These are phyloP conservation scores for Drosophila punjabiensis DNA, from an alignment of 1,140 invertebrate genomes.

Conservation along the genomic window DNA sequence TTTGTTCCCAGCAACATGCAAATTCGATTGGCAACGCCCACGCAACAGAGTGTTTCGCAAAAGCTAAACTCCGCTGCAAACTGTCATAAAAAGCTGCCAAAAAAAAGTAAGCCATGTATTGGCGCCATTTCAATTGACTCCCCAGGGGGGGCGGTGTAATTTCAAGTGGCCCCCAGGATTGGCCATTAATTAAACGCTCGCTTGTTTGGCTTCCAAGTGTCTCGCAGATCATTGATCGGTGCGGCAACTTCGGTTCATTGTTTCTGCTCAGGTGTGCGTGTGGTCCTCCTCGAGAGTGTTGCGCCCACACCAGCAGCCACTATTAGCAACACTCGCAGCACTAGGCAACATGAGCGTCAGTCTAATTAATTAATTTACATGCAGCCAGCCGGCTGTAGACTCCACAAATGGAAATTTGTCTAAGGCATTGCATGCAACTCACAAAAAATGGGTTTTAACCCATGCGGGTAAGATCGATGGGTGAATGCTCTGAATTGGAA, in stretches of 20 bases:
- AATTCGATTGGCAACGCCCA: conserved; percentile 80
- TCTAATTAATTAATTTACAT: conserved; percentile 82
- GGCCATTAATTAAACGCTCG: conserved; percentile 74
- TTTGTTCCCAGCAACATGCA: conserved; percentile 74
- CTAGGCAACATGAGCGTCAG: conserved; percentile 35
- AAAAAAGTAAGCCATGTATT: conserved; percentile 44
- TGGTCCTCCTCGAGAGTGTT: conserved; percentile 52
- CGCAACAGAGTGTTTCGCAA: conserved; percentile 49
- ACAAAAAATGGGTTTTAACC: conserved; percentile 30
- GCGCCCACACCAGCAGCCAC: conserved; percentile 50
- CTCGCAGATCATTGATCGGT: conserved; percentile 31
- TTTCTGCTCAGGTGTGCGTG: conserved; percentile 33
- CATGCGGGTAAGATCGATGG: conserved; percentile 8
- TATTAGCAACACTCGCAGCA: conserved; percentile 8
- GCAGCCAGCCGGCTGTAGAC: conserved; percentile 38
- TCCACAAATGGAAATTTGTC: conserved; percentile 60
- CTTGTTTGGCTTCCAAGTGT: conserved; percentile 50
- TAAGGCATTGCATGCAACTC: conserved; percentile 72
- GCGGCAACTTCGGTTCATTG: conserved; percentile 4
- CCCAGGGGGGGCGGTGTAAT: conserved; percentile 29
- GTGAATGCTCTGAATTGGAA: conserved; percentile 22
- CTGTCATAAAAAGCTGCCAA: conserved; percentile 66
- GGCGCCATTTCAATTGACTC: conserved; percentile 68
- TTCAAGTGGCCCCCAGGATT: conserved; percentile 51
- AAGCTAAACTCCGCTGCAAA: conserved; percentile 22